Conservation (phyloP, 2,797 vertebrate genomes). For the Pristis pectinata region DNA sequence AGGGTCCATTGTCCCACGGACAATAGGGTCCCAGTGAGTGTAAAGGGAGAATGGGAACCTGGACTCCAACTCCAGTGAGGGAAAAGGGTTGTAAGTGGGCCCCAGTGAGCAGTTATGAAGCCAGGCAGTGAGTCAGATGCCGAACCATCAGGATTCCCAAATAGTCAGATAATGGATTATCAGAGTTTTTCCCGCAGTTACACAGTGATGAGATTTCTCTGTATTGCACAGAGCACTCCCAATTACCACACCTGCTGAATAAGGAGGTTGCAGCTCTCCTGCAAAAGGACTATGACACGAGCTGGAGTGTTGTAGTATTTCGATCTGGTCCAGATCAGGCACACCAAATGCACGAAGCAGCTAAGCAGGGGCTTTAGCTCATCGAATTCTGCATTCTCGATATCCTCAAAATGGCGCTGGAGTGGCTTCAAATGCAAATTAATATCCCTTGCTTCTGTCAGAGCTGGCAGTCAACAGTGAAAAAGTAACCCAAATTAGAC, state of each 20-base stretch:
- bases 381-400: slow-evolving; percentile 71
- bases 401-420: slow-evolving; percentile 58
- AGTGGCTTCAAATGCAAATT: slow-evolving; percentile 68
- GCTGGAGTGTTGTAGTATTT: slow-evolving; percentile 66
- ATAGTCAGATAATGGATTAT: no score
- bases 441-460: slow-evolving; percentile 75
- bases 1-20: no score
- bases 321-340: slow-evolving; percentile 76
- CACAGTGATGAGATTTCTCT: neutral
- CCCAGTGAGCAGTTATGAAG: no score
- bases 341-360: slow-evolving; percentile 75
- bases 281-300: slow-evolving; percentile 74
- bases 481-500: neutral
- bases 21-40: no score
- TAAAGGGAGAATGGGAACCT: no score
- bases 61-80: no score
- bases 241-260: slow-evolving; percentile 66
- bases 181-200: no score
- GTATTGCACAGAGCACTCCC: neutral
- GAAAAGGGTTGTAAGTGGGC: no score
- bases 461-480: slow-evolving; percentile 55
- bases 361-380: slow-evolving; percentile 59
- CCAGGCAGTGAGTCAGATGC: no score
- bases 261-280: slow-evolving; percentile 82
- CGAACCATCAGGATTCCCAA: no score